Base-by-base conservation (phyloP, 2,797 vertebrate genomes). In the Sebastes minor region DNA sequence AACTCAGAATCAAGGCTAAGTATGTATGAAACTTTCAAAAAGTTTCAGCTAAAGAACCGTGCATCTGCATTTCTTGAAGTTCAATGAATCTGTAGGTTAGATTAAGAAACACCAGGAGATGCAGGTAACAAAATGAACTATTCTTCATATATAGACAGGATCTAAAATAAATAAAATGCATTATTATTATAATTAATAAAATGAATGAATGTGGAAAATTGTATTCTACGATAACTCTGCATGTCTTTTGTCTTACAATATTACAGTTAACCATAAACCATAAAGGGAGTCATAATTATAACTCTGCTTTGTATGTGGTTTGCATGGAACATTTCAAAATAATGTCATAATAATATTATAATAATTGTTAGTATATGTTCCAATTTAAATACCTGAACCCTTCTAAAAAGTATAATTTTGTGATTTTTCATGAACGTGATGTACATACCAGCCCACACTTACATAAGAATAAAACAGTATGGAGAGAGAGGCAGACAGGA, bases 1-100 rank as follows among this genome's bases (percentile, higher is more conserved):
- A 86, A 88, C 78, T 88, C 66, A 82, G 80, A 88, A 82, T 89
- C 88, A 87, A 92, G 88, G 85, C 74, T 81, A 76, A 91, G 81
- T 53, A 71, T 81, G 81, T 81, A 89, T 88, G 76, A 93, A 90
- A 82, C 35, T 84, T 88, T 78, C 23, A 87, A 76, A 78, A 76
- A 72, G 73, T 78, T 74, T 86, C 62, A 78, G 74, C 63, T 20
- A 49, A 75, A 85, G 74, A 70, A 66, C 33, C 52, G 30, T 49
- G 55, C 62, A 52, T 80, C 68, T 81, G 80, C 57, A 52, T 69
- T 79, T 85, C 69, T 75, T 75, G 10, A 82, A n/a, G 72, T 61
- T 70, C 46, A 53, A 83, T 78, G 42, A 46, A 46, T 8, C 16
- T 46, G 42, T 65, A 73, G 74, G 73, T 85, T 23, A 62, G 57